Evolutionary conservation across 2,888 invertebrate species (phyloP).

Genomic region (Gordius sp.): DNA sequence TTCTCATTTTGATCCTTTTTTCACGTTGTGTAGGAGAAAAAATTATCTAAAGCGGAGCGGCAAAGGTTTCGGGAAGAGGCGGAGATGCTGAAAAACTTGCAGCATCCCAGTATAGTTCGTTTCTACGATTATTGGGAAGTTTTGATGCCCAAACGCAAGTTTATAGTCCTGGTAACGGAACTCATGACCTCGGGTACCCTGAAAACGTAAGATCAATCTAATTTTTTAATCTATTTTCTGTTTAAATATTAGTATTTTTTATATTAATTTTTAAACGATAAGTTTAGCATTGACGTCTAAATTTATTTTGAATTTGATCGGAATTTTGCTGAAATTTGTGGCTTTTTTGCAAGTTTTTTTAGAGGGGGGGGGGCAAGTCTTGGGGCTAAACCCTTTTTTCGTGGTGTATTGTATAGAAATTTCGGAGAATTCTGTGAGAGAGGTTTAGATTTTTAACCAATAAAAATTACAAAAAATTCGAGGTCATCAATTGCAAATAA

Average conservation of each 20-base stretch:
- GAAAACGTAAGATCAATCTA: conserved; percentile 49
- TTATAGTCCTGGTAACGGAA: conserved; percentile 92
- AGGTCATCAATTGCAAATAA: too few species aligned
- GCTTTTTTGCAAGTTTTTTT: too few species aligned
- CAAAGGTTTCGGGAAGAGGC: conserved; percentile 76
- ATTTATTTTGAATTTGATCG: too few species aligned
- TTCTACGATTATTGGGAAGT: conserved; percentile 99
- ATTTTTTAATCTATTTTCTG: conserved; percentile 11
- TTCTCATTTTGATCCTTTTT: too few species aligned
- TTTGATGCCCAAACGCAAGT: conserved; percentile 59
- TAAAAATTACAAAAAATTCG: too few species aligned
- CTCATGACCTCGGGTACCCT: conserved; percentile 95
- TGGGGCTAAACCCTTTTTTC: too few species aligned
- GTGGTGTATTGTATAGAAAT: too few species aligned
- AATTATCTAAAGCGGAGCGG: conserved; percentile 72
- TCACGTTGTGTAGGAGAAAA: conserved; percentile 64
- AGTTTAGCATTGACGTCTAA: too few species aligned
- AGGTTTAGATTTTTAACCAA: too few species aligned
- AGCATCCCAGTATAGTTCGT: conserved; percentile 86
- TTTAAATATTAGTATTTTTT: not conserved
- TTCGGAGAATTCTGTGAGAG: too few species aligned
- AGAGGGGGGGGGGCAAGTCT: too few species aligned
- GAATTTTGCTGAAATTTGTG: too few species aligned
- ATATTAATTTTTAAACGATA: not conserved
- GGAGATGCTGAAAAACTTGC: conserved; percentile 91